Evolutionary conservation across 2,113 vertebrate genomes (phyloP).

Genomic region (Saimiri boliviensis): DNA sequence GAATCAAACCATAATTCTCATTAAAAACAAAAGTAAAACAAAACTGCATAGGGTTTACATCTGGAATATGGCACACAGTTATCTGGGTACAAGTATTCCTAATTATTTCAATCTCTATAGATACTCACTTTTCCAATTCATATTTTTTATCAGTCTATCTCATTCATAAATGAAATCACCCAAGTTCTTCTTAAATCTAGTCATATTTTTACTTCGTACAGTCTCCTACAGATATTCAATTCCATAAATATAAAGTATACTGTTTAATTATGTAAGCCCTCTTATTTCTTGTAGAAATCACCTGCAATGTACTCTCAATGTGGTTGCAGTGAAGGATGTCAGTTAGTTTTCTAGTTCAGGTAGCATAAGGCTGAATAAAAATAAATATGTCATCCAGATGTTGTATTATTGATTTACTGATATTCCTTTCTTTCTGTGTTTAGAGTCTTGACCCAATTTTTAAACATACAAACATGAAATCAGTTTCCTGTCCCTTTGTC

Average conservation of each 20-base stretch:
- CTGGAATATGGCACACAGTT: background rate
- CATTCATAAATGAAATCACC: background rate
- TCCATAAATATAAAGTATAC: background rate
- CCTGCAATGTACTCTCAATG: background rate
- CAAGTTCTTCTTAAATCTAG: background rate
- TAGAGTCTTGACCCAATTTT: background rate
- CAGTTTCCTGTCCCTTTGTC: background rate
- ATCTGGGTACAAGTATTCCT: background rate
- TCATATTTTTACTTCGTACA: background rate
- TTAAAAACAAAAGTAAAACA: background rate
- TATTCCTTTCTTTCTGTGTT: background rate
- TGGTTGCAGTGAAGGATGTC: background rate
- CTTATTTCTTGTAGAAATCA: background rate
- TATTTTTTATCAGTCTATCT: background rate
- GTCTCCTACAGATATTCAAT: background rate
- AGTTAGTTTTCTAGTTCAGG: background rate
- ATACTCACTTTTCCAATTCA: background rate
- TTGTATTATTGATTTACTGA: background rate
- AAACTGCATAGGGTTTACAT: background rate
- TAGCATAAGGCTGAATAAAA: background rate
- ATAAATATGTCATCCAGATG: background rate
- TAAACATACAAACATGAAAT: background rate
- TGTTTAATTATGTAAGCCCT: background rate
- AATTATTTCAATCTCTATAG: background rate
- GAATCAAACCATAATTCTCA: background rate